Evolutionary conservation across 2,797 vertebrate species (phyloP).

Genomic region (Lepidocolaptes lacrymiger): DNA sequence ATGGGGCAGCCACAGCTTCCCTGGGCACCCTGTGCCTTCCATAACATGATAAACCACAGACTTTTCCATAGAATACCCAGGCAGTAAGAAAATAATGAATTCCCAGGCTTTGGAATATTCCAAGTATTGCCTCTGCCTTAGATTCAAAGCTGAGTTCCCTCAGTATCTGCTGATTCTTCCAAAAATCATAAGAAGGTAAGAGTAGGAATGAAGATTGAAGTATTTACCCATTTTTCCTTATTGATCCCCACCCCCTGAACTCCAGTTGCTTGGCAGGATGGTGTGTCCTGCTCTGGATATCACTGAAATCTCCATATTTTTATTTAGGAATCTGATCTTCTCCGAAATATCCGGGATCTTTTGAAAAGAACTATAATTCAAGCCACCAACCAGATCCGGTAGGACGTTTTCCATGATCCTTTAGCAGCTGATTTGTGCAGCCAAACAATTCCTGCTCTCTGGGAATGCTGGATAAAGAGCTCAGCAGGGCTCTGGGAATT

Average conservation of each 20-base stretch:
- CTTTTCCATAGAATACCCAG: neutral
- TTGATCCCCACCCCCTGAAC: neutral
- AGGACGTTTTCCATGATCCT: neutral
- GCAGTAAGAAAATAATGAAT: neutral
- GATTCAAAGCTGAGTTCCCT: neutral
- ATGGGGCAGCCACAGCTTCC: neutral
- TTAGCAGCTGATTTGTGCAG: neutral
- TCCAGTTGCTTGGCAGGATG: neutral
- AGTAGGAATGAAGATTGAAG: neutral
- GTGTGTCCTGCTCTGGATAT: neutral
- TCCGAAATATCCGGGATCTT: constrained; percentile 88
- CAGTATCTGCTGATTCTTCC: neutral
- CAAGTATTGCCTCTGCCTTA: neutral
- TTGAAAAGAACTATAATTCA: constrained; percentile 87
- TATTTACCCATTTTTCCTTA: neutral
- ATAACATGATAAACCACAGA: neutral
- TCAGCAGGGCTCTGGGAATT: neutral
- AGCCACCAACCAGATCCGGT: constrained; percentile 87
- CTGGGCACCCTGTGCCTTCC: neutral
- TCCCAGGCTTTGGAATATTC: neutral
- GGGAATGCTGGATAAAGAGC: neutral
- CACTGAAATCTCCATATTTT: neutral
- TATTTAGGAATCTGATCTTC: constrained; percentile 88
- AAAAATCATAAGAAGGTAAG: neutral
- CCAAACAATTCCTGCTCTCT: neutral